phyloP scores from a whole-genome alignment of 2,113 vertebrate species.

The Rhinolophus ferrumequinum region DNA sequence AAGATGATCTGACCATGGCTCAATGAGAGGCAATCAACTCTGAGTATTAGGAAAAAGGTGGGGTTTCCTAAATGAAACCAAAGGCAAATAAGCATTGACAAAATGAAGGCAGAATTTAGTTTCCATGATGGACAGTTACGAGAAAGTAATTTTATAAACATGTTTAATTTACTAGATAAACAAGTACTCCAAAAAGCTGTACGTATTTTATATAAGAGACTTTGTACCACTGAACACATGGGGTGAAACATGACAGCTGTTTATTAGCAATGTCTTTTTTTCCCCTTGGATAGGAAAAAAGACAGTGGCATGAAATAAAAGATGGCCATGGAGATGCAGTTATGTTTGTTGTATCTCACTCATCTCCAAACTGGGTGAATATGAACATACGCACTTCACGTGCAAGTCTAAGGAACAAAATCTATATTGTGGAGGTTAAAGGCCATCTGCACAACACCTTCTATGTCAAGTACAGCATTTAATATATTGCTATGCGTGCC shows the following conservation, averaged over 20 bases:
- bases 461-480: slow-evolving; percentile 63
- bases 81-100: slow-evolving; percentile 78
- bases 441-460: slow-evolving; percentile 63
- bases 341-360: slow-evolving; percentile 76
- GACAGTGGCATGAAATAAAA: slow-evolving; percentile 73
- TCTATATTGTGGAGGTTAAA: slow-evolving; percentile 74
- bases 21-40: slow-evolving; percentile 66
- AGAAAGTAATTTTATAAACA: slow-evolving; percentile 66
- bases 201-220: slow-evolving; percentile 46
- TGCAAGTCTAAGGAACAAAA: slow-evolving; percentile 80
- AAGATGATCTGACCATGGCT: slow-evolving; percentile 73
- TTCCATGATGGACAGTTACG: slow-evolving; percentile 74
- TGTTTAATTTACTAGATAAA: slow-evolving; percentile 59
- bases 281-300: background rate
- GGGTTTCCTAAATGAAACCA: slow-evolving; percentile 76
- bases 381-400: slow-evolving; percentile 77
- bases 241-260: slow-evolving; percentile 71
- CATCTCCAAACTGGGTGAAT: slow-evolving; percentile 79
- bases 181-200: slow-evolving; percentile 62
- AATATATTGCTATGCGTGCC: slow-evolving; percentile 51
- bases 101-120: slow-evolving; percentile 75
- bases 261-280: slow-evolving; percentile 70
- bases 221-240: slow-evolving; percentile 70
- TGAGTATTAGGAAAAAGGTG: slow-evolving; percentile 74
- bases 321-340: slow-evolving; percentile 80